A percentile compares a stretch with the other conserved stretches of the same genome.
These are phyloP conservation scores for Aethina tumida DNA, from an alignment of 1,140 invertebrate species.

Conservation along the genomic window DNA sequence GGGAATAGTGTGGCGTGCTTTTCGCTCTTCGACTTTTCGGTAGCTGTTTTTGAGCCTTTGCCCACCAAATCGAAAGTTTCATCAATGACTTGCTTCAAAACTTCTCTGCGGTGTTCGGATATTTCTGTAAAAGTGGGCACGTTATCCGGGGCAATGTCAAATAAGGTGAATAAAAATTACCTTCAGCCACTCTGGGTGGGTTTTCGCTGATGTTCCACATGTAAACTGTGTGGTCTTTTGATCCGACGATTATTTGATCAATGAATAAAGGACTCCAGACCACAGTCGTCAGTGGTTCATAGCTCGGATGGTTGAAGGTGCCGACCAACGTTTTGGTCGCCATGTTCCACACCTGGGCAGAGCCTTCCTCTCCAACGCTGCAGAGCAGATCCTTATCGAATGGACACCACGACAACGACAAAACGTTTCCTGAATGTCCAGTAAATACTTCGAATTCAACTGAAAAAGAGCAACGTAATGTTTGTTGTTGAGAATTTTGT, in stretches of 20 bases:
- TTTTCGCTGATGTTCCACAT: constrained; percentile 47
- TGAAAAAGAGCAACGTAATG: not conserved
- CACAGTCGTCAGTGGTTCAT: constrained; percentile 42
- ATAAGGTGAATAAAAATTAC: constrained; percentile 2
- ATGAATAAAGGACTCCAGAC: constrained; percentile 55
- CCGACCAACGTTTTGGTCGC: constrained; percentile 42
- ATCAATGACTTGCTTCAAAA: too few relatives aligned
- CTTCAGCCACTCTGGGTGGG: constrained; percentile 14
- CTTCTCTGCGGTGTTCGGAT: too few relatives aligned
- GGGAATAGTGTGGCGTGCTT: too few relatives aligned
- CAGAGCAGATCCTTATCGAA: too few relatives aligned
- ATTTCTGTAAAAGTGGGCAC: constrained; percentile 1
- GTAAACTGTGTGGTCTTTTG: constrained; percentile 46
- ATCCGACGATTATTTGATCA: constrained; percentile 51
- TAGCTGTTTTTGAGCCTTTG: too few relatives aligned
- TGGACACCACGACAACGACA: too few relatives aligned
- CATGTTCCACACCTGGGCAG: constrained; percentile 66
- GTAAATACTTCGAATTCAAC: not conserved
- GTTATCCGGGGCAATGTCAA: not conserved
- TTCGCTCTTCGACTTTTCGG: too few relatives aligned
- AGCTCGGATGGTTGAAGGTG: constrained; percentile 43
- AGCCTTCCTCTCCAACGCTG: too few relatives aligned
- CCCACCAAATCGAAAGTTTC: too few relatives aligned
- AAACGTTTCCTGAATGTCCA: constrained; percentile 10
- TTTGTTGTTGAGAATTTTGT: constrained; percentile 3